Evolutionary conservation across 2,797 vertebrate species (phyloP).

Genomic region (Rhabdomys pumilio): DNA sequence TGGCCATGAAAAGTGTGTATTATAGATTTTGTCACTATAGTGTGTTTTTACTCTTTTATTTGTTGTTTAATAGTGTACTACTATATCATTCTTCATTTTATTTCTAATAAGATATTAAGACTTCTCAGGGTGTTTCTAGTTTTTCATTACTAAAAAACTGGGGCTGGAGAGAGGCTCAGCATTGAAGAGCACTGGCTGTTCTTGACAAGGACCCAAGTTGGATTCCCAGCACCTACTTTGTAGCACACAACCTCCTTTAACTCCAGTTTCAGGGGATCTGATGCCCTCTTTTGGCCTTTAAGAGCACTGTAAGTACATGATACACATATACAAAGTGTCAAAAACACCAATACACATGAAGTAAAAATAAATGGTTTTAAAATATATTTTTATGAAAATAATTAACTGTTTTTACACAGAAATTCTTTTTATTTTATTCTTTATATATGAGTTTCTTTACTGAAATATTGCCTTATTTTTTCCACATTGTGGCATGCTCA

Average conservation of each 20-base stretch:
- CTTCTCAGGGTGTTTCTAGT: neutral
- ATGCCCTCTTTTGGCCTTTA: neutral
- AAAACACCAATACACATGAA: neutral
- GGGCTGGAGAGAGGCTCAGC: neutral
- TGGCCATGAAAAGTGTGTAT: neutral
- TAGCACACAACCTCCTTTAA: neutral
- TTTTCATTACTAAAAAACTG: neutral
- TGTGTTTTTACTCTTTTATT: neutral
- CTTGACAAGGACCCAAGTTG: neutral
- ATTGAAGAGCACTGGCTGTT: neutral
- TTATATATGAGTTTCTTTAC: neutral
- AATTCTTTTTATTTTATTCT: conserved; percentile 17
- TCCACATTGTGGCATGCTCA: neutral
- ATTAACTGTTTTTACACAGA: neutral
- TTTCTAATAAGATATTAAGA: neutral
- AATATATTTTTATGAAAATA: neutral
- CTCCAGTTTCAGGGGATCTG: neutral
- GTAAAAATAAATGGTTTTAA: neutral
- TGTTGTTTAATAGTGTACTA: neutral
- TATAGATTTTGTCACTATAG: neutral
- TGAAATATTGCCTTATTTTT: neutral
- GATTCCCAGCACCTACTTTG: neutral
- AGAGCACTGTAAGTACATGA: neutral
- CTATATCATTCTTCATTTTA: conserved; percentile 3
- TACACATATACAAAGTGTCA: neutral